phyloP scores from a whole-genome alignment of 2,113 vertebrate species.

The Phylloscopus trochiloides region DNA sequence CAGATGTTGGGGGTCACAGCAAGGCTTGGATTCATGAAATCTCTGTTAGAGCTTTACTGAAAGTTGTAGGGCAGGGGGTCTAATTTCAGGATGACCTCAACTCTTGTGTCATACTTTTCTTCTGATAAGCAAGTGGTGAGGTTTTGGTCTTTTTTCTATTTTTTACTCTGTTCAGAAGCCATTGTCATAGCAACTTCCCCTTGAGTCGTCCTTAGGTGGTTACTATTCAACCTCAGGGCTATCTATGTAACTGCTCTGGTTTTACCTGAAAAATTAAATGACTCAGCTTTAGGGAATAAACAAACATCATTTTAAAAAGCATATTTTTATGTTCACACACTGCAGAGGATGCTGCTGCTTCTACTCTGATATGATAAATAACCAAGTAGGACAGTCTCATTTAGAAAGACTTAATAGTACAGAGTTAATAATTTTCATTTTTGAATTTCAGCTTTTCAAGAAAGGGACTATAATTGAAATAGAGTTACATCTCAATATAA shows the following conservation, averaged over 20 bases:
- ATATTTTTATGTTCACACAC: neutral
- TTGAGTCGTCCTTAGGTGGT: neutral
- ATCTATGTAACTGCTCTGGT: neutral
- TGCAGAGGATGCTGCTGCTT: neutral
- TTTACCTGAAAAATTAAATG: neutral
- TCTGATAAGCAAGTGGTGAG: neutral
- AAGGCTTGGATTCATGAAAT: neutral
- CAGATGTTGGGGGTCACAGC: neutral
- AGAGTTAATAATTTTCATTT: neutral
- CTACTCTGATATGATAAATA: neutral
- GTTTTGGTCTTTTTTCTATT: neutral
- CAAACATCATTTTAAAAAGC: neutral
- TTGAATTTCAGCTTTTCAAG: neutral
- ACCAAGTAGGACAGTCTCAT: neutral
- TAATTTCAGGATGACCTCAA: conserved; percentile 13
- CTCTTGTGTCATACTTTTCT: neutral
- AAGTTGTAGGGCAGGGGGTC: neutral
- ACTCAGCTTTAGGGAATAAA: neutral
- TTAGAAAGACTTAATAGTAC: neutral
- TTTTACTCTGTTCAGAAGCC: neutral
- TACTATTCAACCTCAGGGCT: neutral
- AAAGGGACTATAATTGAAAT: neutral
- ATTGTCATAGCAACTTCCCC: conserved; percentile 33
- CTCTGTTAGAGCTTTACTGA: neutral
- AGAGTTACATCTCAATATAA: neutral